Evolutionary conservation across 2,113 vertebrate genomes (phyloP).

Genomic region (Himantopus leucocephalus): DNA sequence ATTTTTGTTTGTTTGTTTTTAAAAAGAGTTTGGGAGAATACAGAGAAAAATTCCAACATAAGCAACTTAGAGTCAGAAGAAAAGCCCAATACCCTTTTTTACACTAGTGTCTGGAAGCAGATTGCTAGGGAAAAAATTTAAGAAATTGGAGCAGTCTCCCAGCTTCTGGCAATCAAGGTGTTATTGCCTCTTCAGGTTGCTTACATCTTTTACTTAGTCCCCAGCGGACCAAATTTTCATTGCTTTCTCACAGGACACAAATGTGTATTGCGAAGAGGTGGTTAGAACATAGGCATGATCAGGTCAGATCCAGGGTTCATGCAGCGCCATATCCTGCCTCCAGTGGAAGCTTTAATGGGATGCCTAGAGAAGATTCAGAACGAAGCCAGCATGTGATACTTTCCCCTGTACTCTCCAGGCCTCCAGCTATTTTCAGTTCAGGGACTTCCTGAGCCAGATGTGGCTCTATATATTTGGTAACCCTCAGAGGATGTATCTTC

Average conservation of each 20-base stretch:
- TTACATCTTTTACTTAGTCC: neutral
- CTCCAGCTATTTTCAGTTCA: slow-evolving; percentile 30
- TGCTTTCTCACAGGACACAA: neutral
- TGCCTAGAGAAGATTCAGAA: neutral
- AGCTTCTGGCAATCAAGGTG: neutral
- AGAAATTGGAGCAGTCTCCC: neutral
- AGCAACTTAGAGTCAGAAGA: neutral
- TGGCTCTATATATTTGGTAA: slow-evolving; percentile 26
- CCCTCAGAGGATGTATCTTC: neutral
- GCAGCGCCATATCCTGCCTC: neutral
- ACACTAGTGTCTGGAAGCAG: neutral
- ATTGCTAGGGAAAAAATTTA: neutral
- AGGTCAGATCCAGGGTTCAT: neutral
- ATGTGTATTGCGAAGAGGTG: neutral
- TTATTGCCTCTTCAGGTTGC: neutral
- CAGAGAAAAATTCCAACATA: neutral
- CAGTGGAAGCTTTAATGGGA: neutral
- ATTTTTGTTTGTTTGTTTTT: neutral
- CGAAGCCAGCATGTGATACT: neutral
- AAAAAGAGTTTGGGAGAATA: neutral
- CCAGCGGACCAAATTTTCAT: neutral
- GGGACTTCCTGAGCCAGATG: slow-evolving; percentile 38
- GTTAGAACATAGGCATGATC: neutral
- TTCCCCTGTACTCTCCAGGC: neutral
- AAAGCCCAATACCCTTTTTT: neutral